Evolutionary conservation across 2,888 invertebrate species (phyloP).

Genomic region (Taphrorychus bicolor): DNA sequence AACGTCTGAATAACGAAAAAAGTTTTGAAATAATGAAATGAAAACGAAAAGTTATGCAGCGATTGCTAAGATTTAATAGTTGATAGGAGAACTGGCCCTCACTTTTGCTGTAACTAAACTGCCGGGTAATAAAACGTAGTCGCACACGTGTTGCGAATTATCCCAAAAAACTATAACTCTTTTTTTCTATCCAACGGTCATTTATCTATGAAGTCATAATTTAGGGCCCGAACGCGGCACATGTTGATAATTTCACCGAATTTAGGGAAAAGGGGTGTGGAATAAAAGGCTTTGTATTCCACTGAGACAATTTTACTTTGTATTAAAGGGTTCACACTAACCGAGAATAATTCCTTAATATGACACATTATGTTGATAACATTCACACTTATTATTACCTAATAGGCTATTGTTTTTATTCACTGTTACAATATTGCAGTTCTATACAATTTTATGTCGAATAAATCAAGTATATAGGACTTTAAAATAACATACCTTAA

Average conservation of each 20-base stretch:
- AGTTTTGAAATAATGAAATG: too few relatives aligned
- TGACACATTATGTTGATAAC: background rate
- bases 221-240: slow-evolving; percentile 48
- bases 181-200: slow-evolving; percentile 24
- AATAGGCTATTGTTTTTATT: background rate
- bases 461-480: background rate
- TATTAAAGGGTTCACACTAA: slow-evolving; percentile 46
- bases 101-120: background rate
- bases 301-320: slow-evolving; percentile 49
- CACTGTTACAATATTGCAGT: background rate
- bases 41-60: too few relatives aligned
- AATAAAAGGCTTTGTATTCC: slow-evolving; percentile 47
- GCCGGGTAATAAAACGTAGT: background rate
- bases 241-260: slow-evolving; percentile 52
- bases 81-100: too few relatives aligned
- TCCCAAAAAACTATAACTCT: slow-evolving; percentile 36
- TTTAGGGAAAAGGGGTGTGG: slow-evolving; percentile 52
- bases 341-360: slow-evolving; percentile 28
- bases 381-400: background rate
- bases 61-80: too few relatives aligned
- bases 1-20: too few relatives aligned
- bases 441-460: background rate
- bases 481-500: background rate
- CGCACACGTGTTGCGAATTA: slow-evolving; percentile 43
- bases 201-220: slow-evolving; percentile 50